phyloP scores from a whole-genome alignment of 2,797 vertebrate species.

The Microctenopoma lineatum region DNA sequence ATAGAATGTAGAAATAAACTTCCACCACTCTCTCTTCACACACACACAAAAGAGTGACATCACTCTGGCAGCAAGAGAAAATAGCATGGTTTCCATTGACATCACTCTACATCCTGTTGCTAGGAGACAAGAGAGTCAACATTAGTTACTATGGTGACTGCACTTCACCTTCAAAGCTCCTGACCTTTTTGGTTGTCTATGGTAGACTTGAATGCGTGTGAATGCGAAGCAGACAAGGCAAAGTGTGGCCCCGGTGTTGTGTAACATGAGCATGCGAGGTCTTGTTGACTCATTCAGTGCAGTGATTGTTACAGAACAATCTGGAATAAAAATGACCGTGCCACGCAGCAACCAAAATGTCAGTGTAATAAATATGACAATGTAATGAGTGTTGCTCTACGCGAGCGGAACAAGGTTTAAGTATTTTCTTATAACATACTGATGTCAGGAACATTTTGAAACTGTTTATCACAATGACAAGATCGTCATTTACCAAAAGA shows the following conservation, averaged over 20 bases:
- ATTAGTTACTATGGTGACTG: slow-evolving; percentile 82
- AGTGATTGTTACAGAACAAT: slow-evolving; percentile 33
- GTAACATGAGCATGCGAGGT: slow-evolving; percentile 61
- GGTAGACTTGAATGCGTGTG: slow-evolving; percentile 35
- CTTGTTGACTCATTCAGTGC: slow-evolving; percentile 62
- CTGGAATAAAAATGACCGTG: slow-evolving; percentile 23
- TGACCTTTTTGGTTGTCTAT: slow-evolving; percentile 73
- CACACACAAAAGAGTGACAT: slow-evolving; percentile 68
- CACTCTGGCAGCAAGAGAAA: slow-evolving; percentile 75
- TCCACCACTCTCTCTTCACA: slow-evolving; percentile 34
- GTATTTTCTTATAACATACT: background rate
- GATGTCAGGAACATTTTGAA: background rate
- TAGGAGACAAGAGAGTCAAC: slow-evolving; percentile 81
- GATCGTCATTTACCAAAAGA: background rate
- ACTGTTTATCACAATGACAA: too few species aligned
- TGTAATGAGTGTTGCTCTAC: background rate
- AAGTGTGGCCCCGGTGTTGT: slow-evolving; percentile 51
- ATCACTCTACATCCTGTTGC: slow-evolving; percentile 83
- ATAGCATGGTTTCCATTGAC: slow-evolving; percentile 83
- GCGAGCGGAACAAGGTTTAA: background rate
- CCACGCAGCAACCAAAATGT: slow-evolving; percentile 9
- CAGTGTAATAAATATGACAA: background rate
- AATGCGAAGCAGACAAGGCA: slow-evolving; percentile 24
- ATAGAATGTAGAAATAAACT: slow-evolving; percentile 61
- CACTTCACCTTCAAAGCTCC: slow-evolving; percentile 82